Evolutionary conservation across 2,888 invertebrate genomes (phyloP).

Genomic region (Chloroclysta siterata): DNA sequence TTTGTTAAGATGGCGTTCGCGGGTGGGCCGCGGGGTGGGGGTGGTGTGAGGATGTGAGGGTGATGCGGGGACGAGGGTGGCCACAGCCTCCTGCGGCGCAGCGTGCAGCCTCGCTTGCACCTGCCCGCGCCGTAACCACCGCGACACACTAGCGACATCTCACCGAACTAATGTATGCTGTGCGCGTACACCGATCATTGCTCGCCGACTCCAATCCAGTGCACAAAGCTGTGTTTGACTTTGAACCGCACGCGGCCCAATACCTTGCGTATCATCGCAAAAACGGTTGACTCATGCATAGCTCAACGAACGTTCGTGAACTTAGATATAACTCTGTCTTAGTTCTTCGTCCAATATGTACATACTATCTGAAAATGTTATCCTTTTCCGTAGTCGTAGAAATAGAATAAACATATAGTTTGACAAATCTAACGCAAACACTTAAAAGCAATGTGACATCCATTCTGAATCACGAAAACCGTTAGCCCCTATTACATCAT

Average conservation of each 20-base stretch:
- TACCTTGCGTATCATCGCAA: constrained; percentile 7
- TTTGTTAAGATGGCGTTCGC: constrained; percentile 85
- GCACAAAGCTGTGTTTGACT: constrained; percentile 4
- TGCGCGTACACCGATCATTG: constrained; percentile 27
- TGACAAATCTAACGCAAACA: constrained; percentile 13
- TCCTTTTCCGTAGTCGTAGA: not conserved
- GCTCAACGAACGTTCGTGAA: constrained; percentile 13
- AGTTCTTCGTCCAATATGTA: constrained; percentile 1
- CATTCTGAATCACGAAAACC: constrained; percentile 32
- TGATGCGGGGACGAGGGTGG: constrained; percentile 63
- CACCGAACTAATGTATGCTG: constrained; percentile 45
- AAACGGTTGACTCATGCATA: constrained; percentile 6
- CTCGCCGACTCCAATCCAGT: constrained; percentile 4
- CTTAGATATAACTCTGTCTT: not conserved
- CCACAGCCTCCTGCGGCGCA: constrained; percentile 78
- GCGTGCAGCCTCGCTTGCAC: constrained; percentile 80
- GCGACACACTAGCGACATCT: constrained; percentile 69
- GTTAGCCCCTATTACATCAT: constrained; percentile 38
- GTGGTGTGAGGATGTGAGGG: constrained; percentile 55
- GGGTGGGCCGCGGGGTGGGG: constrained; percentile 60
- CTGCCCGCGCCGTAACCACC: constrained; percentile 71
- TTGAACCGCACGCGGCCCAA: constrained; percentile 3
- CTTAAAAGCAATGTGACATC: constrained; percentile 20
- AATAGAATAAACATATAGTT: not conserved
- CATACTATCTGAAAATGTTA: not conserved